A percentile compares a stretch with the other conserved stretches of the same genome.
Conservation (phyloP, 2,113 vertebrate genomes). For the Sebastes fasciatus region DNA sequence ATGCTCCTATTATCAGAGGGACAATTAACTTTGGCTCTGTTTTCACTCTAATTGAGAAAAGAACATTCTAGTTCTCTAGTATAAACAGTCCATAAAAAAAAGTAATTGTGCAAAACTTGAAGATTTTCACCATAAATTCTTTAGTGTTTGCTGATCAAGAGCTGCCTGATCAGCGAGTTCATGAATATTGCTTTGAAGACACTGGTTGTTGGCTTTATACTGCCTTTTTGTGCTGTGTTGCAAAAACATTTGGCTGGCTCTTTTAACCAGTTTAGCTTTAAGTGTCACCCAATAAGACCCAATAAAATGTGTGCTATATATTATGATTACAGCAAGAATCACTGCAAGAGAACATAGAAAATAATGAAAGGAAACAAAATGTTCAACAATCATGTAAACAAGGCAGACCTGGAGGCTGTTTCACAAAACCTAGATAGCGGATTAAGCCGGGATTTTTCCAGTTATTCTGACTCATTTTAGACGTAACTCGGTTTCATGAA, state of each 20-base stretch:
- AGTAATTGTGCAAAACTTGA: slow-evolving; percentile 52
- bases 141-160: slow-evolving; percentile 56
- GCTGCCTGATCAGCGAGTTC: slow-evolving; percentile 59
- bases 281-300: not conserved
- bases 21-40: slow-evolving; percentile 69
- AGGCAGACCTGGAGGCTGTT: not conserved
- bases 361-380: not conserved
- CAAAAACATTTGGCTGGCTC: not conserved
- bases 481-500: too few species aligned
- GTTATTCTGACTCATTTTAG: too few species aligned
- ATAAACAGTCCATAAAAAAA: slow-evolving; percentile 62
- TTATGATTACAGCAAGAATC: not conserved
- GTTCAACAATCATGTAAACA: not conserved
- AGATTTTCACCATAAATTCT: slow-evolving; percentile 55
- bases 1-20: slow-evolving; percentile 68
- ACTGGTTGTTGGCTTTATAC: slow-evolving; percentile 7
- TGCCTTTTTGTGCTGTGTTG: slow-evolving; percentile 33
- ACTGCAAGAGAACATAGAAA: not conserved
- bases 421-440: too few species aligned
- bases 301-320: not conserved
- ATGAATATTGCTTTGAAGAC: slow-evolving; percentile 59
- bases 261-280: slow-evolving; percentile 18
- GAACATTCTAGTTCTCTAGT: slow-evolving; percentile 56
- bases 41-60: slow-evolving; percentile 69
- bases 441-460: too few species aligned